Evolutionary conservation across 2,888 invertebrate species (phyloP).

Genomic region (Vanessa cardui): DNA sequence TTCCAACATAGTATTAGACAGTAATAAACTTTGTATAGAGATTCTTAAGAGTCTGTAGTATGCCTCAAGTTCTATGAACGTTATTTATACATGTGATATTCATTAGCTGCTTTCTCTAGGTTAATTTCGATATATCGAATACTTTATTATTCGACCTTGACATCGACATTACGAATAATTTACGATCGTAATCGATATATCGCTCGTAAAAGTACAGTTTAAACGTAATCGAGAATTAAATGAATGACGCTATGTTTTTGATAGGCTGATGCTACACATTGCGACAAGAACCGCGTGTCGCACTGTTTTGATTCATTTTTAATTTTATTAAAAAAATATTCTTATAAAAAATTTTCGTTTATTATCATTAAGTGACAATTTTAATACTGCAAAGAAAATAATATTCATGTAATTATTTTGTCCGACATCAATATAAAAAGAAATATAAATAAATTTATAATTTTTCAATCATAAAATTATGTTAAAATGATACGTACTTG

Average conservation of each 20-base stretch:
- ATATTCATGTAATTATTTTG: too few species aligned
- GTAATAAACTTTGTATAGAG: too few species aligned
- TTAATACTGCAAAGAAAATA: too few species aligned
- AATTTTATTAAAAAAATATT: not conserved
- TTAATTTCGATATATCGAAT: conserved; percentile 19
- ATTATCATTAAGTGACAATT: too few species aligned
- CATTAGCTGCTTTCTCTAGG: conserved; percentile 1
- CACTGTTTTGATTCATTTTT: not conserved
- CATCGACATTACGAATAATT: conserved; percentile 41
- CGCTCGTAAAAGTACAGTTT: conserved; percentile 47
- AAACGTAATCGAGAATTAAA: conserved; percentile 41
- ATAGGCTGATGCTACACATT: conserved; percentile 14
- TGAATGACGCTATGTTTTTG: conserved; percentile 11
- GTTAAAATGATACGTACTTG: too few species aligned
- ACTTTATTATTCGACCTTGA: conserved; percentile 39
- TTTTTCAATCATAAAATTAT: too few species aligned
- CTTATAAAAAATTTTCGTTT: too few species aligned
- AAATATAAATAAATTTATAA: too few species aligned
- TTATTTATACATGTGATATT: not conserved
- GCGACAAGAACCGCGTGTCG: not conserved
- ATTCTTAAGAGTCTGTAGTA: too few species aligned
- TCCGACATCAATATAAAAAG: too few species aligned
- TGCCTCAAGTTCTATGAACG: too few species aligned
- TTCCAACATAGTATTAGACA: too few species aligned
- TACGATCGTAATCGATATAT: conserved; percentile 45